phyloP scores from a whole-genome alignment of 2,113 vertebrate species.

The Bambusicola thoracicus region DNA sequence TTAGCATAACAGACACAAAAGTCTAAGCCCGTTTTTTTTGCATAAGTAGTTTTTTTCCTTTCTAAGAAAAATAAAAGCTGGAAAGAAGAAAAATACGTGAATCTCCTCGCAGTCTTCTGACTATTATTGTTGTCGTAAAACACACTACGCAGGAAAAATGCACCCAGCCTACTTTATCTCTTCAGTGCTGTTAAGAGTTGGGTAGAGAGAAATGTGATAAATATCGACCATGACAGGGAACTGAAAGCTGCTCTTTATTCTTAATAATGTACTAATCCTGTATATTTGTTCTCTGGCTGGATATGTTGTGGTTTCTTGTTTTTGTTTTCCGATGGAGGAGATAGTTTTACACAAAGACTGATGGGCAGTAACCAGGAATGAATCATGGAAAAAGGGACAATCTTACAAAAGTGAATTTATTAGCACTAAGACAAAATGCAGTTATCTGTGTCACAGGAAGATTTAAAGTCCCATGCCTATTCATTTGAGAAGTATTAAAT shows the following conservation, averaged over 20 bases:
- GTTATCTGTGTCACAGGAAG: slow-evolving; percentile 61
- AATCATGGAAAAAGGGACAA: background rate
- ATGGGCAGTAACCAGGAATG: slow-evolving; percentile 54
- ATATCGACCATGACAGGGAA: slow-evolving; percentile 69
- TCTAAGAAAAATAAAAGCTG: slow-evolving; percentile 66
- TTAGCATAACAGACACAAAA: slow-evolving; percentile 80
- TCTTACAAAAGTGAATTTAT: slow-evolving; percentile 63
- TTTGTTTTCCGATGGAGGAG: slow-evolving; percentile 34
- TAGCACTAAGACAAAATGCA: slow-evolving; percentile 62
- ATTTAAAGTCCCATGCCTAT: slow-evolving; percentile 43
- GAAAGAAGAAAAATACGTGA: slow-evolving; percentile 3
- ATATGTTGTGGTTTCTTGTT: background rate
- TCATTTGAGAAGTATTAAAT: slow-evolving; percentile 70
- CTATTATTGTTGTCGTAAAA: slow-evolving; percentile 57
- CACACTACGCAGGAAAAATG: slow-evolving; percentile 37
- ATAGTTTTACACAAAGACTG: slow-evolving; percentile 52
- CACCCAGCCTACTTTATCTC: slow-evolving; percentile 71
- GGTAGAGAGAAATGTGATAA: slow-evolving; percentile 74
- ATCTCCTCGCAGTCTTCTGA: slow-evolving; percentile 53
- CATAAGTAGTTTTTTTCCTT: slow-evolving; percentile 7
- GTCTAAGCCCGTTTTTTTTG: slow-evolving; percentile 62
- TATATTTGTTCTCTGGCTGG: slow-evolving; percentile 70
- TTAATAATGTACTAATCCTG: slow-evolving; percentile 79
- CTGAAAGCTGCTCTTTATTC: slow-evolving; percentile 80
- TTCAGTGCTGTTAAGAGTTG: slow-evolving; percentile 47